These are phyloP conservation scores for Heliornis fulica DNA, from an alignment of 2,113 vertebrate species.

Conservation along the genomic window DNA sequence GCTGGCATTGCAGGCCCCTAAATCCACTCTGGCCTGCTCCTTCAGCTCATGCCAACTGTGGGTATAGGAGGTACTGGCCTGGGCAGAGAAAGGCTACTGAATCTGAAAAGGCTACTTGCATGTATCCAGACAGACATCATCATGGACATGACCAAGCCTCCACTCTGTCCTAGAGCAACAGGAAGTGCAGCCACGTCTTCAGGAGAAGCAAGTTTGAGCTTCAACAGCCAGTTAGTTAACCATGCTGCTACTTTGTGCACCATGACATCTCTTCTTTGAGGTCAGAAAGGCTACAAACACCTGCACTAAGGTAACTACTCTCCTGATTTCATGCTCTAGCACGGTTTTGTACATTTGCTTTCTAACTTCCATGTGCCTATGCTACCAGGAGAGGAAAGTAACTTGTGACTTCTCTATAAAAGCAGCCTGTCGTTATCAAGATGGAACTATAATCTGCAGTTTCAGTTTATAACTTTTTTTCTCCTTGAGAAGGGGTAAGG, in stretches of 20 bases:
- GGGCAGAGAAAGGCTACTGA: neutral
- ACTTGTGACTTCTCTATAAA: neutral
- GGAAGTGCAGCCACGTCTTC: fast-evolving
- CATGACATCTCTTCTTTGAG: neutral
- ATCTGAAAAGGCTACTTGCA: too few relatives aligned
- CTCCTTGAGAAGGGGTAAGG: neutral
- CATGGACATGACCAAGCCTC: neutral
- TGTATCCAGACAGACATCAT: neutral
- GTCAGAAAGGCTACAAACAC: neutral
- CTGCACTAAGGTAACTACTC: neutral
- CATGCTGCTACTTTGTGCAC: neutral
- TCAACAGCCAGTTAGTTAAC: neutral
- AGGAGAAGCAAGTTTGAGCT: neutral
- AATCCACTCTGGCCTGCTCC: neutral
- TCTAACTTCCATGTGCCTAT: neutral
- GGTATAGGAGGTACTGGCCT: neutral
- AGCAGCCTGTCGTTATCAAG: neutral
- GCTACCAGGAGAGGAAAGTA: neutral
- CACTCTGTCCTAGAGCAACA: neutral
- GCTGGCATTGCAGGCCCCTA: neutral
- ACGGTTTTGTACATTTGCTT: neutral
- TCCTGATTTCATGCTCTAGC: neutral
- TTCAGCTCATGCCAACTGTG: neutral
- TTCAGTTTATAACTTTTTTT: neutral
- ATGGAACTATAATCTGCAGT: neutral